phyloP scores from a whole-genome alignment of 2,113 vertebrate species.

The Tautogolabrus adspersus region DNA sequence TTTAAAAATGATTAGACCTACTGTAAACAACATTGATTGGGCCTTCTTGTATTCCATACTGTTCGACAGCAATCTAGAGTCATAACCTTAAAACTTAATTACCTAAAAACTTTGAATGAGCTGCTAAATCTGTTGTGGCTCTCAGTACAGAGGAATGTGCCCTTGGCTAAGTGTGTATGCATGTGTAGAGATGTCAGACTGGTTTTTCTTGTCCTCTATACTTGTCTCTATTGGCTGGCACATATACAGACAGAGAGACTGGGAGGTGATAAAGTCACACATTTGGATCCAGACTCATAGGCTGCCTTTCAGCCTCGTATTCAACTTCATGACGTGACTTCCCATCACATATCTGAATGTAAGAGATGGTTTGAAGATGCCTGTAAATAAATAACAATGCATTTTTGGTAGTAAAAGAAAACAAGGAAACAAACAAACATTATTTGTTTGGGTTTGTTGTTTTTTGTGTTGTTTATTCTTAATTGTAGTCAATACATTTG shows the following conservation, averaged over 20 bases:
- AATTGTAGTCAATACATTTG: too few relatives aligned
- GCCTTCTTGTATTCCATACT: not conserved
- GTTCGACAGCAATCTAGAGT: not conserved
- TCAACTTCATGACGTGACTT: not conserved
- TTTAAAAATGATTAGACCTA: slow-evolving; percentile 39
- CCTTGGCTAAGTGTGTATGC: not conserved
- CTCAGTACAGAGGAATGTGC: slow-evolving; percentile 30
- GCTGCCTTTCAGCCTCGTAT: slow-evolving; percentile 6
- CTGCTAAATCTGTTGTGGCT: slow-evolving; percentile 1
- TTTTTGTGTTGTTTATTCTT: too few relatives aligned
- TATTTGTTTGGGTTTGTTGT: too few relatives aligned
- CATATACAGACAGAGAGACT: slow-evolving; percentile 10
- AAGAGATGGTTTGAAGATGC: not conserved
- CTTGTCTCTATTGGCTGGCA: slow-evolving; percentile 22
- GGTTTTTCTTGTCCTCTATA: slow-evolving; percentile 65
- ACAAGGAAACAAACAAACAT: too few relatives aligned
- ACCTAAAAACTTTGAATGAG: not conserved
- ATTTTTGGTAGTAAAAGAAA: not conserved
- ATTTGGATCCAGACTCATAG: not conserved
- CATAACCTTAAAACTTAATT: not conserved
- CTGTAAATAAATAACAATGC: not conserved
- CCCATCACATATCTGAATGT: not conserved
- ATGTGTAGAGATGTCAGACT: slow-evolving; percentile 42
- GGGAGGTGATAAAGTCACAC: slow-evolving; percentile 14
- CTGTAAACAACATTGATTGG: slow-evolving; percentile 15